Evolutionary conservation across 1,140 invertebrate genomes (phyloP), one percentile per base, ranked within the genome.

Genomic region (Druon quercuslanigerum): DNA sequence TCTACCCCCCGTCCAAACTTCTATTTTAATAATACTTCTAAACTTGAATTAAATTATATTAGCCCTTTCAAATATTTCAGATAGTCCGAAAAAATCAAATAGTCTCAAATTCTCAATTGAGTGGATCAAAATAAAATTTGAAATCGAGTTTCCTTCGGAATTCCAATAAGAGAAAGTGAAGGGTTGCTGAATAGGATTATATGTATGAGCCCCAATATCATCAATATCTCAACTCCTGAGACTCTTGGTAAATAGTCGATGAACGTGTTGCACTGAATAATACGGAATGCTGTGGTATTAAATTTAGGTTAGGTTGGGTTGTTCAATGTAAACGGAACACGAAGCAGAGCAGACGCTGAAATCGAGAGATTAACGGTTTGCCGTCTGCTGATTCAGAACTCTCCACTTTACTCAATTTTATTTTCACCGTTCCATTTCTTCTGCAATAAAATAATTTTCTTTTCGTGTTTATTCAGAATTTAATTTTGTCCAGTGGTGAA

Each of bases 241-340:
- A 14, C 33, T 40, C 25, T 66, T 16, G 60, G 60, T 66, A 66
- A 66, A 66, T 66, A 66, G 33, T 66, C 60, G 60, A 66, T 66
- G 40, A 66, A 66, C 25, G 60, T 66, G 60, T 46, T 66, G 60
- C 9, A 66, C 46, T n/a, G 25, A 66, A 66, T 66, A 66, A 17
- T 66, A 40, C 33, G 33, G 60, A 40, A 66, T 66, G 3, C 60
- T n/a, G 25, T 66, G 57, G 60, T 66, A 66, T 66, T 66, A 66
- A 66, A 66, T 16, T 66, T 40, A 12, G 60, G 33, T 25, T 40
- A 12, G 25, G 60, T 66, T 66, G 13, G 60, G 14, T 66, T 66
- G 33, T 33, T 25, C 9, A 33, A 14, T 33, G 60, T 66, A 66
- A 66, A 66, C 33, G 13, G 11, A 60, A 40, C 25, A 14, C 14